These are phyloP conservation scores for Antheraea assamensis DNA, from an alignment of 2,888 invertebrate genomes.

Conservation along the genomic window DNA sequence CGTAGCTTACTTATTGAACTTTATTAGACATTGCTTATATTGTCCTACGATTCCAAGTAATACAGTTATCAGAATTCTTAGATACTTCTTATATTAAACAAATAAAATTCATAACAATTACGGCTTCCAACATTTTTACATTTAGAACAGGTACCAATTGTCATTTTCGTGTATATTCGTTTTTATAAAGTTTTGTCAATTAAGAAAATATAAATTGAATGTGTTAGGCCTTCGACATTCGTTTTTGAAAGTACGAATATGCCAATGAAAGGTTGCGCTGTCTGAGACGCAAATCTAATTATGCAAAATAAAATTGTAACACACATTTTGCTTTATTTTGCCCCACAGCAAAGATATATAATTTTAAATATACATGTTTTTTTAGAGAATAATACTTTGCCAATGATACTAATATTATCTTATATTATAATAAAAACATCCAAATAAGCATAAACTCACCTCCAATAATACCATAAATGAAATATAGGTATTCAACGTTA, in stretches of 20 bases:
- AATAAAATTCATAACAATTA: neutral
- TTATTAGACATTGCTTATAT: no score
- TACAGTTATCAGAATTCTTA: no score
- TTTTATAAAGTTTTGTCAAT: neutral
- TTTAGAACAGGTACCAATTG: neutral
- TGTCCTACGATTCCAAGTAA: no score
- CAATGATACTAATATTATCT: neutral
- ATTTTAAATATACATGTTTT: neutral
- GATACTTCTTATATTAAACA: neutral
- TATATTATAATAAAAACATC: neutral
- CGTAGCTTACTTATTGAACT: no score
- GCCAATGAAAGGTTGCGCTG: neutral
- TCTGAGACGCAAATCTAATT: neutral
- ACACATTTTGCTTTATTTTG: neutral
- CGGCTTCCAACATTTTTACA: neutral
- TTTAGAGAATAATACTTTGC: neutral
- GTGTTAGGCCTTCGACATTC: neutral
- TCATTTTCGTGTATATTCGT: neutral
- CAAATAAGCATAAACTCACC: constrained; percentile 76
- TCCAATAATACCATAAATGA: constrained; percentile 92
- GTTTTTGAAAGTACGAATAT: neutral
- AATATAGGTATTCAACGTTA: constrained; percentile 88
- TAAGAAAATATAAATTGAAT: neutral
- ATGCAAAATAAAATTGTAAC: neutral
- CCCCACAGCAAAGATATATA: neutral